phyloP scores from a whole-genome alignment of 1,140 invertebrate species.

The Anadara kagoshimensis region DNA sequence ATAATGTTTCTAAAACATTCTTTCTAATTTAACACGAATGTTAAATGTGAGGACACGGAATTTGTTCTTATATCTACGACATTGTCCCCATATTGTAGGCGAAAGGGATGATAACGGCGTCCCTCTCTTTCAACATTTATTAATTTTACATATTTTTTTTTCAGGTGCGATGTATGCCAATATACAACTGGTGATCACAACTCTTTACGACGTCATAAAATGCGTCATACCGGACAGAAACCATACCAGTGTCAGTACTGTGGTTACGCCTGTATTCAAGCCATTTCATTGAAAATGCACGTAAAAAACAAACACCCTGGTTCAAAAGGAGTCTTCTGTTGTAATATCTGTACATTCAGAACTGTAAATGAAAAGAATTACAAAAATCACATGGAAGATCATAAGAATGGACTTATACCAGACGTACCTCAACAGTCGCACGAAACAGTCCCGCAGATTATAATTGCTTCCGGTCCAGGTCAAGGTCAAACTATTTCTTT shows the following conservation, averaged over 20 bases:
- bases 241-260: conserved; percentile 97
- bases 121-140: no score
- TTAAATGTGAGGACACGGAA: no score
- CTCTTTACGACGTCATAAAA: conserved; percentile 88
- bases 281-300: conserved; percentile 81
- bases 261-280: conserved; percentile 90
- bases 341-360: conserved; percentile 78
- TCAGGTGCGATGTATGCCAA: conserved; percentile 68
- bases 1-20: no score
- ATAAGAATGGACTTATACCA: conserved; percentile 75
- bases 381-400: conserved; percentile 77
- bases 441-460: no score
- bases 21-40: no score
- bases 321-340: conserved; percentile 77
- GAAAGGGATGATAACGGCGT: no score
- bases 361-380: conserved; percentile 79
- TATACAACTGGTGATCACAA: conserved; percentile 84
- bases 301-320: conserved; percentile 80
- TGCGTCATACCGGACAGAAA: conserved; percentile 98
- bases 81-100: no score
- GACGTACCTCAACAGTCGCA: conserved; percentile 1
- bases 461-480: no score
- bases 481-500: no score
- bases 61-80: no score
- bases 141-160: no score